Evolutionary conservation across 2,113 vertebrate species (phyloP).

Genomic region (Actenoides lindsayi): DNA sequence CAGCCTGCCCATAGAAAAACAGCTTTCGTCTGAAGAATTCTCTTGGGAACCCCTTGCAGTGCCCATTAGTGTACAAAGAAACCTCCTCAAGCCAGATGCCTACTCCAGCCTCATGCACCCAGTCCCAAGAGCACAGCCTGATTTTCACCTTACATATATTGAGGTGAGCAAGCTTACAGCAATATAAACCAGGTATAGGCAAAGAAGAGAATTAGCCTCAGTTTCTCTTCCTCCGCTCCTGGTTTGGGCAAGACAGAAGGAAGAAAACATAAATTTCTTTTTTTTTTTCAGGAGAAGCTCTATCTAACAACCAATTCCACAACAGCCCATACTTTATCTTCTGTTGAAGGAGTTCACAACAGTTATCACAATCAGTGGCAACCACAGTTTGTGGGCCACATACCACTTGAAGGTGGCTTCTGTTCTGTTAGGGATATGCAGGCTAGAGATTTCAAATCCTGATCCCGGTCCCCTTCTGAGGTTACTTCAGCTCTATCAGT

Average conservation of each 20-base stretch:
- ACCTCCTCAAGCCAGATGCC: neutral
- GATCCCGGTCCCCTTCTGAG: neutral
- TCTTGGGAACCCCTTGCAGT: neutral
- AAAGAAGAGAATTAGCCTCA: neutral
- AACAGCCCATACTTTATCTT: neutral
- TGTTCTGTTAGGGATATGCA: neutral
- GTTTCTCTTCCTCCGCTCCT: neutral
- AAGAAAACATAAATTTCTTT: neutral
- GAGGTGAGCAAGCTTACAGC: conserved; percentile 1
- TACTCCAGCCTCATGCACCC: neutral
- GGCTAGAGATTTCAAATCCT: neutral
- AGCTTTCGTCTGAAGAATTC: conserved; percentile 24
- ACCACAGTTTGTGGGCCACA: neutral
- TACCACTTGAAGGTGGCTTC: neutral
- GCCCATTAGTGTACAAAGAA: conserved; percentile 38
- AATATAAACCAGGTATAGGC: neutral
- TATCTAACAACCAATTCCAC: neutral
- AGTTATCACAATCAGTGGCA: neutral
- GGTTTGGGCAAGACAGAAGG: neutral
- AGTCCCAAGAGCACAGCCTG: neutral
- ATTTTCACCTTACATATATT: neutral
- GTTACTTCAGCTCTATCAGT: neutral
- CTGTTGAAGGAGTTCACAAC: neutral
- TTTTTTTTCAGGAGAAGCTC: neutral
- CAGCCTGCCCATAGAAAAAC: neutral